A percentile compares a stretch with the other conserved stretches of the same genome.
phyloP scores from a whole-genome alignment of 2,888 invertebrate genomes.

The Mimachlamys varia region DNA sequence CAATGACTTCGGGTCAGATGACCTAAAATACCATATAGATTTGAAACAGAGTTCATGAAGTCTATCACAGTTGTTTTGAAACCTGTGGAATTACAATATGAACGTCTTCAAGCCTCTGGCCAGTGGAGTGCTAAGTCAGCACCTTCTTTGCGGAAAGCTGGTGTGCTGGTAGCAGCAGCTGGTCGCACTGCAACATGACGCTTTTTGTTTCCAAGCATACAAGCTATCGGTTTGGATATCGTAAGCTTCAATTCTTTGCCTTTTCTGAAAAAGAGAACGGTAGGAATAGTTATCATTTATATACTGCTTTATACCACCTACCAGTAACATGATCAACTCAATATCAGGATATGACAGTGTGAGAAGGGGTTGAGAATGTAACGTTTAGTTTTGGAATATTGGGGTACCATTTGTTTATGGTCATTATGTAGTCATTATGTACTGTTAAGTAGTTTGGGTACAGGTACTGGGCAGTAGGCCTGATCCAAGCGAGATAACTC shows the following conservation, averaged over 20 bases:
- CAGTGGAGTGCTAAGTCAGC: constrained; percentile 75
- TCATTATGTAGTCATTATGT: too few species aligned
- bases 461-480: too few species aligned
- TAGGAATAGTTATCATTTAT: too few species aligned
- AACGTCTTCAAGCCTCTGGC: constrained; percentile 61
- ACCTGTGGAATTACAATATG: neutral
- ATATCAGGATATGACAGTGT: too few species aligned
- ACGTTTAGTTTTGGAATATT: too few species aligned
- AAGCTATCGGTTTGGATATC: constrained; percentile 88
- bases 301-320: too few species aligned
- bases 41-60: neutral
- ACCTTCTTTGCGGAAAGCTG: constrained; percentile 80
- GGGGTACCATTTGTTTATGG: too few species aligned
- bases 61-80: neutral
- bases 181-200: constrained; percentile 85
- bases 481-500: too few species aligned
- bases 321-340: too few species aligned
- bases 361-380: too few species aligned
- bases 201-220: constrained; percentile 92
- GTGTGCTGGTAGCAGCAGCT: constrained; percentile 77
- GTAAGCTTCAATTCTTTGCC: constrained; percentile 88
- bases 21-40: neutral
- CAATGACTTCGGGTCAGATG: too few species aligned
- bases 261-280: constrained; percentile 82
- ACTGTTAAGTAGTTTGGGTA: too few species aligned